Evolutionary conservation across 53 echinoderm and acorn worm genomes (phyloP).

Genomic region (Patiria pectinifera): DNA sequence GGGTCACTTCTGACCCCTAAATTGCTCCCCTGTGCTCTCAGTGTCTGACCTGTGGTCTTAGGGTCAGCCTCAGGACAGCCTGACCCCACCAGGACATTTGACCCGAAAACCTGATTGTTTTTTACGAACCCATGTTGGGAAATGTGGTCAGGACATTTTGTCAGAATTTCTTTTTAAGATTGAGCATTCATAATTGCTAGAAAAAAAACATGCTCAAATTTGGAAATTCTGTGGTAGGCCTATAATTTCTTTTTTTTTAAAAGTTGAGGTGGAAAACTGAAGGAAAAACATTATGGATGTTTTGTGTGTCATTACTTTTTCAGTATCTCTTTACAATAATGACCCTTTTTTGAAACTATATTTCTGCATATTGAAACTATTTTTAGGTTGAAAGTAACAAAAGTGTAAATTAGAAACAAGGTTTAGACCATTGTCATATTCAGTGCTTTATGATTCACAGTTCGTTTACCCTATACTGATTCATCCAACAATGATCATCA

Average conservation of each 20-base stretch:
- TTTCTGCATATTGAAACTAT: no score
- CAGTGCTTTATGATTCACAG: no score
- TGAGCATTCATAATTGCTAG: neutral
- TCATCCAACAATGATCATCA: no score
- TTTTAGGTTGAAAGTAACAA: no score
- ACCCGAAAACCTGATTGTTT: conserved; percentile 31
- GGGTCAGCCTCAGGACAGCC: neutral
- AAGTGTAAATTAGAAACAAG: no score
- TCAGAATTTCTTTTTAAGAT: neutral
- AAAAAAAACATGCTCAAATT: neutral
- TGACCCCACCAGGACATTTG: conserved; percentile 16
- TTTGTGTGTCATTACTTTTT: neutral
- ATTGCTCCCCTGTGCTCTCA: neutral
- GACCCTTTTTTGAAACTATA: no score
- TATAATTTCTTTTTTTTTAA: neutral
- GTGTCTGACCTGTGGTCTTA: conserved; percentile 35
- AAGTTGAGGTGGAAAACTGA: neutral
- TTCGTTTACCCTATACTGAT: no score
- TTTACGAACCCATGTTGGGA: neutral
- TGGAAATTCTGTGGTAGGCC: neutral
- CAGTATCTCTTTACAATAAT: no score
- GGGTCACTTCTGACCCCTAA: conserved; percentile 20
- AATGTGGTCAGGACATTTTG: neutral
- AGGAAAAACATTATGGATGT: neutral
- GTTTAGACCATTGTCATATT: no score